phyloP scores from a whole-genome alignment of 2,888 invertebrate species.

The Byasa hedistus region DNA sequence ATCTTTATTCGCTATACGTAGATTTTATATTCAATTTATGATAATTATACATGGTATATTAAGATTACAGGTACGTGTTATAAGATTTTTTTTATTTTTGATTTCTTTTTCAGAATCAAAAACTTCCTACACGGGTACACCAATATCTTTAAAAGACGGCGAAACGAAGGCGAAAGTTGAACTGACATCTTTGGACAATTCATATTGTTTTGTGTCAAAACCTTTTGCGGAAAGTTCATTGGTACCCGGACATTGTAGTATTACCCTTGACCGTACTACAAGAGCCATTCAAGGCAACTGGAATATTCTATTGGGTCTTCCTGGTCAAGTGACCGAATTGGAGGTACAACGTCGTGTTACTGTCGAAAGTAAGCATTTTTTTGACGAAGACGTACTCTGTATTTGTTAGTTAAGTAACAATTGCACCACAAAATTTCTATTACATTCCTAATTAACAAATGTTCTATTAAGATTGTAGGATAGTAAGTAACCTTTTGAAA shows the following conservation, averaged over 20 bases:
- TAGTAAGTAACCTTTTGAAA: too few species aligned
- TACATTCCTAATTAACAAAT: too few species aligned
- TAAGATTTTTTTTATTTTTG: neutral
- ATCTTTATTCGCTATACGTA: neutral
- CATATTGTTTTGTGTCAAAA: constrained; percentile 64
- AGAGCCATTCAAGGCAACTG: constrained; percentile 72
- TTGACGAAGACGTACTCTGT: neutral
- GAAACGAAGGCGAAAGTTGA: constrained; percentile 45
- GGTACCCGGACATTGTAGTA: constrained; percentile 63
- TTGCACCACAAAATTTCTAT: too few species aligned
- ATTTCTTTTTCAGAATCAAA: constrained; percentile 17
- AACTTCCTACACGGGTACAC: constrained; percentile 39
- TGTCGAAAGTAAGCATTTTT: constrained; percentile 53
- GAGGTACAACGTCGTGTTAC: constrained; percentile 54
- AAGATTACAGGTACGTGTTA: neutral
- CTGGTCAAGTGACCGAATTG: constrained; percentile 66
- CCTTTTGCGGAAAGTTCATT: constrained; percentile 65
- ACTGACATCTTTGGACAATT: constrained; percentile 51
- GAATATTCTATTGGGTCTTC: constrained; percentile 65
- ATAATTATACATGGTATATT: neutral
- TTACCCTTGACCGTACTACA: constrained; percentile 60
- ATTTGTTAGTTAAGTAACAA: too few species aligned
- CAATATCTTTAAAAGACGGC: constrained; percentile 59
- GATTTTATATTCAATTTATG: neutral
- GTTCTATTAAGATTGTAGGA: too few species aligned